A percentile compares a stretch with the other conserved stretches of the same genome.
Conservation (phyloP, 1,140 invertebrate genomes). For the Hycleus cichorii region DNA sequence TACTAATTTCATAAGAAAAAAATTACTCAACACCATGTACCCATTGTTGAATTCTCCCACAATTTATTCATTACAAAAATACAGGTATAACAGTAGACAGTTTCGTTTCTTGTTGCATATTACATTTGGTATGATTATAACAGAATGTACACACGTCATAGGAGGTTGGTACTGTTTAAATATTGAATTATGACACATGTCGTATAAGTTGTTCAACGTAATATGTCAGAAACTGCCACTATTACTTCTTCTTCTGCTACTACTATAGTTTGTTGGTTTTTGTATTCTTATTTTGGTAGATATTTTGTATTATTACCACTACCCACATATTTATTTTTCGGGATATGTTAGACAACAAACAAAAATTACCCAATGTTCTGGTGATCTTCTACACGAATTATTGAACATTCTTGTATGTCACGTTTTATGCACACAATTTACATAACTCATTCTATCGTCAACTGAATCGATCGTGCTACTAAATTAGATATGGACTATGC, state of each 20-base stretch:
- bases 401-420: too few relatives aligned
- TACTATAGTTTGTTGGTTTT: too few relatives aligned
- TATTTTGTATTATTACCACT: slow-evolving; percentile 5
- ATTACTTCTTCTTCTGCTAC: neutral
- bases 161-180: slow-evolving; percentile 11
- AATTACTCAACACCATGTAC: too few relatives aligned
- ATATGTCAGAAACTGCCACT: slow-evolving; percentile 10
- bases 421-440: too few relatives aligned
- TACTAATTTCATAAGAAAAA: neutral
- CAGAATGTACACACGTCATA: slow-evolving; percentile 11
- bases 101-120: neutral
- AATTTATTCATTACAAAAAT: neutral
- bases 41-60: neutral
- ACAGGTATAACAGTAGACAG: neutral
- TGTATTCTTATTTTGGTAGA: neutral
- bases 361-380: neutral
- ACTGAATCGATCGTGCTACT: too few relatives aligned
- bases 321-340: slow-evolving; percentile 7
- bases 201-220: slow-evolving; percentile 15
- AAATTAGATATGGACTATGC: too few relatives aligned
- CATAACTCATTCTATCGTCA: too few relatives aligned
- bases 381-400: too few relatives aligned
- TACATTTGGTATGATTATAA: slow-evolving; percentile 1
- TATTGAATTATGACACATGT: slow-evolving; percentile 21
- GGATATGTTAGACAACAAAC: neutral